Evolutionary conservation across 2,888 invertebrate species (phyloP).

Genomic region (Morinoia aosen): DNA sequence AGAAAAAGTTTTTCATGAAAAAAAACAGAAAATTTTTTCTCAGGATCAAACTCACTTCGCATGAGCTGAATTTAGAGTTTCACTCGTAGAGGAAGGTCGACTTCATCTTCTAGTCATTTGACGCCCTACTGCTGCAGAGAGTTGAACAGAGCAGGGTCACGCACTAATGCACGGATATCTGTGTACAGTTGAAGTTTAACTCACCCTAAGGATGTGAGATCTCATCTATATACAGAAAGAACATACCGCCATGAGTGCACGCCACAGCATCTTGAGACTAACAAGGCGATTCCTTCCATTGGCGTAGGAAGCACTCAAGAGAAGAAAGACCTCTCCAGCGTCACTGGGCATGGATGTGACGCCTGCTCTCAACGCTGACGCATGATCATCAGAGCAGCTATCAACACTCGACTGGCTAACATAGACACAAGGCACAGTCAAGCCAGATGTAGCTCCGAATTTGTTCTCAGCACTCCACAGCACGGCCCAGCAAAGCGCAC

Average conservation of each 20-base stretch:
- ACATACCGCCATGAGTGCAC: background rate
- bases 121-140: background rate
- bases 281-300: background rate
- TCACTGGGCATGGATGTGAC: background rate
- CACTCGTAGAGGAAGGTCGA: background rate
- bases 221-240: background rate
- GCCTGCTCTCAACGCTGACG: background rate
- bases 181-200: background rate
- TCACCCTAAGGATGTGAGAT: background rate
- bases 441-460: background rate
- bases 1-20: too few species aligned
- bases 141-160: background rate
- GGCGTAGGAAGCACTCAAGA: background rate
- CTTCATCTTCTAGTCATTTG: background rate
- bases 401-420: background rate
- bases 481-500: background rate
- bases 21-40: background rate
- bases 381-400: background rate
- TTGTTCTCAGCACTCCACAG: background rate
- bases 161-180: background rate
- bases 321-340: background rate
- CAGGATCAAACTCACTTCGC: background rate
- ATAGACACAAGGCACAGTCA: background rate
- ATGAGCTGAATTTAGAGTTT: background rate
- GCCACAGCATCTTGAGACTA: background rate